Conservation (phyloP, 2,797 vertebrate species). For the Micromesistius poutassou region DNA sequence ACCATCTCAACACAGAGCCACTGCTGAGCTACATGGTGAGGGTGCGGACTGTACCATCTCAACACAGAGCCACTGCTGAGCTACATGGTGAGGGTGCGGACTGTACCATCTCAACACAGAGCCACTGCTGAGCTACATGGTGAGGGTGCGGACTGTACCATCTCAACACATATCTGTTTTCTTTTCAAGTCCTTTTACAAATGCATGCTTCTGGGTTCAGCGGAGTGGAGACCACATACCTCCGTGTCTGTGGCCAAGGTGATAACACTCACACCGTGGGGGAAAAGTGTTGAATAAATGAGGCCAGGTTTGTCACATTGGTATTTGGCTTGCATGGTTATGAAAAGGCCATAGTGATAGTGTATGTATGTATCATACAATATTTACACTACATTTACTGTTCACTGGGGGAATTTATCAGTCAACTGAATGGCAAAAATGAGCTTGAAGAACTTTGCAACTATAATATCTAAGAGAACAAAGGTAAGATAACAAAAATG, state of each 20-base stretch:
- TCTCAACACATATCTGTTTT: not conserved
- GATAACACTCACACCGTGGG: not conserved
- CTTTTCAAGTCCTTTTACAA: not conserved
- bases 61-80: no score
- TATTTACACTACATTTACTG: not conserved
- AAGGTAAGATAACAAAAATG: no score
- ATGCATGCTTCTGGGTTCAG: not conserved
- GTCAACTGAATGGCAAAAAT: not conserved
- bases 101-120: no score
- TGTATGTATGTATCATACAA: not conserved
- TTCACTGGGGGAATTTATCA: not conserved
- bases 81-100: no score
- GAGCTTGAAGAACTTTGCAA: not conserved
- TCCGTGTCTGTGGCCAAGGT: not conserved
- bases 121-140: no score
- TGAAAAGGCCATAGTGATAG: not conserved
- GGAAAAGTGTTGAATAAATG: not conserved
- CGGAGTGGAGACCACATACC: not conserved
- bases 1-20: not conserved
- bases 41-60: no score
- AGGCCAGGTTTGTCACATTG: no score
- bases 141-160: no score
- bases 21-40: no score
- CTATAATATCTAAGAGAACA: not conserved
- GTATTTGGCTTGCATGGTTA: not conserved